These are phyloP conservation scores for Agapetus fuscipes DNA, from an alignment of 2,888 invertebrate species.

Conservation along the genomic window DNA sequence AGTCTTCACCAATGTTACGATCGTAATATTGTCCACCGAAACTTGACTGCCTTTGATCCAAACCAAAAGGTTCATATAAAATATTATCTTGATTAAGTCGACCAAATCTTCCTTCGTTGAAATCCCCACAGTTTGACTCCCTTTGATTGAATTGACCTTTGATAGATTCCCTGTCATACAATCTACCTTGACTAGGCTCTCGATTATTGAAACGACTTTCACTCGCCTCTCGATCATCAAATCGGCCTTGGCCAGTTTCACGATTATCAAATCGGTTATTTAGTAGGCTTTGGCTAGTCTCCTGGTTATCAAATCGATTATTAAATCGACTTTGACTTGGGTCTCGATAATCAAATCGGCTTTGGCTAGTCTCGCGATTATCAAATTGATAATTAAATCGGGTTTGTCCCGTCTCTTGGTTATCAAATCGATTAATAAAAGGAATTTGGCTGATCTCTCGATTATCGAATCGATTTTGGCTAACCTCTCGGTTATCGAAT, in stretches of 20 bases:
- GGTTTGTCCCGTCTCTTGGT: too few relatives aligned
- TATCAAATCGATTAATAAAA: too few relatives aligned
- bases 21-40: too few relatives aligned
- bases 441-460: background rate
- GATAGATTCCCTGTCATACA: slow-evolving; percentile 1
- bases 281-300: background rate
- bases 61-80: too few relatives aligned
- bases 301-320: background rate
- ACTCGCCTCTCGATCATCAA: background rate
- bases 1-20: too few relatives aligned
- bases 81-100: too few relatives aligned
- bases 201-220: background rate
- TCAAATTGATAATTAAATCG: too few relatives aligned
- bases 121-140: too few relatives aligned
- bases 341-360: background rate
- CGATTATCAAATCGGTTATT: background rate
- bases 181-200: background rate
- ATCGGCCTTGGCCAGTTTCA: background rate
- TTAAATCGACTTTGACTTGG: background rate
- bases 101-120: too few relatives aligned
- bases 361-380: background rate
- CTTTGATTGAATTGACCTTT: background rate
- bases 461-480: background rate
- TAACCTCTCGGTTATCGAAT: background rate
- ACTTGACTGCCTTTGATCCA: too few relatives aligned